Evolutionary conservation across 2,113 vertebrate genomes (phyloP).

Genomic region (Clinocottus analis): DNA sequence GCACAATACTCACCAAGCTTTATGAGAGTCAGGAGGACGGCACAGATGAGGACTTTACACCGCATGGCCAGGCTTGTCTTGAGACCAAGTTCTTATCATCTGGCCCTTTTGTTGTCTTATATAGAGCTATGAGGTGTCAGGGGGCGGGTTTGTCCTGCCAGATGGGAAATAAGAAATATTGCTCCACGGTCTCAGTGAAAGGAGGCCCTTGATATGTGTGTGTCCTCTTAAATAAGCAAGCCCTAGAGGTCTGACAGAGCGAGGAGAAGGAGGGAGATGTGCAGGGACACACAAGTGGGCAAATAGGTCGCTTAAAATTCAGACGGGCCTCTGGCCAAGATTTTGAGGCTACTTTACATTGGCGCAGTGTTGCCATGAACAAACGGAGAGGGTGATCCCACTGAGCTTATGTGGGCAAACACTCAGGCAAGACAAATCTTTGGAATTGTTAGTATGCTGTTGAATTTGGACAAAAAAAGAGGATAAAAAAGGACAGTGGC

Average conservation of each 20-base stretch:
- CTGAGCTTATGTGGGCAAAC: constrained; percentile 75
- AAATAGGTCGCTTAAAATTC: constrained; percentile 83
- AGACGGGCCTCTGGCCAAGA: constrained; percentile 75
- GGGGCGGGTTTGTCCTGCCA: constrained; percentile 66
- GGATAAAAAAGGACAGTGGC: neutral
- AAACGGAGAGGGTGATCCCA: constrained; percentile 68
- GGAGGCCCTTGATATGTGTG: constrained; percentile 65
- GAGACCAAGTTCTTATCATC: constrained; percentile 76
- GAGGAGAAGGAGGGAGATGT: constrained; percentile 52
- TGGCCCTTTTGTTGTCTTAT: constrained; percentile 58
- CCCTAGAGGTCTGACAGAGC: constrained; percentile 18
- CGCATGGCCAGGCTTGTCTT: constrained; percentile 73
- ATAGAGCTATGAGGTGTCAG: constrained; percentile 64
- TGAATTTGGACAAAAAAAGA: constrained; percentile 31
- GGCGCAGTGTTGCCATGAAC: constrained; percentile 78
- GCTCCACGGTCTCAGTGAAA: constrained; percentile 57
- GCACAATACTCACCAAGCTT: constrained; percentile 79
- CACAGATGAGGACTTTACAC: constrained; percentile 83
- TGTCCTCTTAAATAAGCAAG: constrained; percentile 53
- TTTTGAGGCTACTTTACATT: constrained; percentile 83
- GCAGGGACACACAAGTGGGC: constrained; percentile 58
- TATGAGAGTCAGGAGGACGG: constrained; percentile 71
- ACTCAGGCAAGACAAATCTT: constrained; percentile 55
- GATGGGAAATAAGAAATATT: constrained; percentile 70
- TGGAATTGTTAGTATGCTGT: constrained; percentile 33